These are phyloP conservation scores for Pangasius larnaudii DNA, from an alignment of 2,797 vertebrate species.

Conservation along the genomic window DNA sequence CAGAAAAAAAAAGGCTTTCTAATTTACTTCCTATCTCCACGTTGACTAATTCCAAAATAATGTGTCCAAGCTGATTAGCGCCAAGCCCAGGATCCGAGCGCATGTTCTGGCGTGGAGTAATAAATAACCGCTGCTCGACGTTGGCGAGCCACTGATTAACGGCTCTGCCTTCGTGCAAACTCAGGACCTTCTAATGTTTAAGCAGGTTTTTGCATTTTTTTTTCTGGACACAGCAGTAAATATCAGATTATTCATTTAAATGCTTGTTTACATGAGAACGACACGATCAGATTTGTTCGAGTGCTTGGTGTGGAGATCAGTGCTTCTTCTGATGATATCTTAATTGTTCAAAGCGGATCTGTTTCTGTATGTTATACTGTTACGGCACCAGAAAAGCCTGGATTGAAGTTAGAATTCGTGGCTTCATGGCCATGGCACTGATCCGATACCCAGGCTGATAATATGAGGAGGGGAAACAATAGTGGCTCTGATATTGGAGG, in stretches of 20 bases:
- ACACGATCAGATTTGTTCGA: not conserved
- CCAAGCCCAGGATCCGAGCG: no score
- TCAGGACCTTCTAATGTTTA: slow-evolving; percentile 13
- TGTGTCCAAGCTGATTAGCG: not conserved
- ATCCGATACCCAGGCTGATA: not conserved
- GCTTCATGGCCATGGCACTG: not conserved
- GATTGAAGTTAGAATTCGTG: not conserved
- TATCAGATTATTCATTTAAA: not conserved
- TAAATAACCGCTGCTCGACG: not conserved
- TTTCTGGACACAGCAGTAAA: not conserved
- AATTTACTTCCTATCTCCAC: no score
- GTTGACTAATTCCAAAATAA: not conserved
- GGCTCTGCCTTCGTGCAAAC: not conserved
- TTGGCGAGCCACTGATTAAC: slow-evolving; percentile 19
- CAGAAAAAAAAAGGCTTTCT: not conserved
- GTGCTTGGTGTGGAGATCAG: not conserved
- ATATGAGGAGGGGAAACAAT: not conserved
- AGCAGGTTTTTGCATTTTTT: not conserved
- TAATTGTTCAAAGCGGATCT: not conserved
- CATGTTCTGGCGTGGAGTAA: not conserved
- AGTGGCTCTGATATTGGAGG: no score
- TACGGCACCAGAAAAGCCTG: not conserved
- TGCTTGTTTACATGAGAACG: not conserved
- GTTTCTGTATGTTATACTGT: not conserved
- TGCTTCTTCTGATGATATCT: no score